A percentile compares a stretch with the other conserved stretches of the same genome.
Evolutionary conservation across 2,113 vertebrate genomes (phyloP).

Genomic region (Peromyscus leucopus): DNA sequence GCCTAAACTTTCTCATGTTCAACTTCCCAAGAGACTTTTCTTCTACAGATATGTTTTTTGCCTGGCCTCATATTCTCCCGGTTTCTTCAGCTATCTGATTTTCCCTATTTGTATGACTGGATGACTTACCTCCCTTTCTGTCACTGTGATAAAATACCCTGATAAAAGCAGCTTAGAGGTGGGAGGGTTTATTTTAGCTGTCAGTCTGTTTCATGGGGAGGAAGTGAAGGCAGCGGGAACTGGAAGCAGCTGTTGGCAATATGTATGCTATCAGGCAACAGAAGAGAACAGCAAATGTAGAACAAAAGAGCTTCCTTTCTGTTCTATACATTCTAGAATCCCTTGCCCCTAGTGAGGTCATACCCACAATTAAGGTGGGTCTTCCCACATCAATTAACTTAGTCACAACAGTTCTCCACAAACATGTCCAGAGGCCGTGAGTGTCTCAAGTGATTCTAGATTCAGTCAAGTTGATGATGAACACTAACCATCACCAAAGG

Average conservation of each 20-base stretch:
- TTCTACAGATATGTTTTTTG: neutral
- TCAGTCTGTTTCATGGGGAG: neutral
- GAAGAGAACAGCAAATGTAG: too few relatives aligned
- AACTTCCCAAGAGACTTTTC: neutral
- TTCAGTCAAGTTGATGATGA: neutral
- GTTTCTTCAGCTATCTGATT: neutral
- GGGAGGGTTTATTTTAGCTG: neutral
- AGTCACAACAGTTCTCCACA: neutral
- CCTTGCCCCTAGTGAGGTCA: neutral
- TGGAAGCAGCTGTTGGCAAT: neutral
- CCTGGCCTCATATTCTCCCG: neutral
- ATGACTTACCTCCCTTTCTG: too few relatives aligned
- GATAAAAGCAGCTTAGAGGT: neutral
- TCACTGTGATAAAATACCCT: neutral
- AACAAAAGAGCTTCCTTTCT: neutral
- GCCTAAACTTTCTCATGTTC: neutral
- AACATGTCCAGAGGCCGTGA: neutral
- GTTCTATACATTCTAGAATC: neutral
- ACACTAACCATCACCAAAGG: neutral
- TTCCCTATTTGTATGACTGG: neutral
- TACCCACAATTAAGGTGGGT: too few relatives aligned
- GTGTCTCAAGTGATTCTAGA: neutral
- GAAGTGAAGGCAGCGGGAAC: rapidly evolving
- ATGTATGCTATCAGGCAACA: too few relatives aligned
- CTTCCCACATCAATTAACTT: neutral